Evolutionary conservation across 2,797 vertebrate genomes (phyloP), one percentile per base, ranked within the genome.

Genomic region (Lithobates pipiens): DNA sequence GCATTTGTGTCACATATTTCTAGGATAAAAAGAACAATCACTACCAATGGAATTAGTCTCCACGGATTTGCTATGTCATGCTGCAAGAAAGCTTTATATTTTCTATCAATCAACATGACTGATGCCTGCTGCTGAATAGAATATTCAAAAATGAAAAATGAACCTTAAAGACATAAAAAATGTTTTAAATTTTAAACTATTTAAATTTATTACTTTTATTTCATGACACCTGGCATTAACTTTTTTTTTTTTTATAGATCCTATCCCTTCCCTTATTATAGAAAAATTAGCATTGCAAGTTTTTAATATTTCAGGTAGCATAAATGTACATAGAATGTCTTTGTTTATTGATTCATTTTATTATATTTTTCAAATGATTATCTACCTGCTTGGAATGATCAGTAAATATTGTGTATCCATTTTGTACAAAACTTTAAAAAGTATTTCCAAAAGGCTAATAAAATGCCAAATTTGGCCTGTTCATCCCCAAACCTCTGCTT

Each of bases 1-100:
- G 61, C 36, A 79, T 80, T 80, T 80, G 44, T 80, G 42, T 54
- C 77, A 79, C 77, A 79, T 70, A 70, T 67, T 80, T 27, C 29
- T 70, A 70, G 67, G 39, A 79, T 67, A 70, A 69, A 79, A 80
- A 80, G 77, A 80, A 67, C 39, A 80, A 80, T 70, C 65, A 50
- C 44, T 80, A 18, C 65, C 77, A 80, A 80, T 70, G 77, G 44
- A 80, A 80, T 80, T 80, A 50, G 77, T 80, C 77, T 80, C 77
- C 70, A 42, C 11, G 34, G 77, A 80, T 69, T 80, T 80, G 34
- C 42, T 70, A 18, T 80, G 77, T 80, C 77, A 80, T 9, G 29
- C 77, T 70, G 39, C 46, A 50, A 34, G 39, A 54, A 80, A 80
- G 77, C 65, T 80, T 70, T 80, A 50, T 80, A 54, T 80, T 80